Evolutionary conservation across 2,113 vertebrate genomes (phyloP), one percentile per base, ranked within the genome.

Genomic region (Lonchura striata): DNA sequence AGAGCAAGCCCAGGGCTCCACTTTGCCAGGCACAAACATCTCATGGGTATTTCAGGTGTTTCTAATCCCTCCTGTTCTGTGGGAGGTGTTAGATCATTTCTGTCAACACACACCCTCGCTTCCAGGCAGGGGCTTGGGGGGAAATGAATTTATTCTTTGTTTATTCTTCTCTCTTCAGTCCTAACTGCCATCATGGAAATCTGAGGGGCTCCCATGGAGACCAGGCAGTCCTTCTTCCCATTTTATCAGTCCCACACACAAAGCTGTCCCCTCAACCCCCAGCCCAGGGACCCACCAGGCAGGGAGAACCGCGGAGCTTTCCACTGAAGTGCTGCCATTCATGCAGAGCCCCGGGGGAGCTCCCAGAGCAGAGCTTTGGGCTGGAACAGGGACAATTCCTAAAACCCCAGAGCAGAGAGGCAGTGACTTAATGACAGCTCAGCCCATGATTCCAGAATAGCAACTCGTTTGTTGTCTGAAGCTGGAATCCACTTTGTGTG

Each of bases 401-500:
- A 20, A 94, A 95, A 37, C 17, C 68, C 41, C 53, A 28, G 82
- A 85, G 94, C 70, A 35, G 50, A 19, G 75, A 65, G 53, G 82
- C n/a, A 22, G 71, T 35, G 71, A 53, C 79, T 92, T 95, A 87
- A 64, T 65, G 93, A 88, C 91, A 87, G 84, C 4, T 85, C 91
- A 94, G 82, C 70, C 63, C 15, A 2, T 63, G 78, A 82, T 76
- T 94, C 84, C 71, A 65, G 78, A 94, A 82, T 47, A 88, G 87
- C 75, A 82, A 77, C 61, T 85, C 57, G 0, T 91, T 92, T 75
- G 68, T 50, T 80, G 74, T 87, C 87, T 95, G 93, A 70, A 82
- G 93, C 89, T 96, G 94, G 82, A 92, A 92, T 47, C 82, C 64
- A 80, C 83, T 91, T 28, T 20, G 87, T 57, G 87, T 80, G 94